Conservation (phyloP, 2,113 vertebrate species). For the Mus spicilegus region DNA sequence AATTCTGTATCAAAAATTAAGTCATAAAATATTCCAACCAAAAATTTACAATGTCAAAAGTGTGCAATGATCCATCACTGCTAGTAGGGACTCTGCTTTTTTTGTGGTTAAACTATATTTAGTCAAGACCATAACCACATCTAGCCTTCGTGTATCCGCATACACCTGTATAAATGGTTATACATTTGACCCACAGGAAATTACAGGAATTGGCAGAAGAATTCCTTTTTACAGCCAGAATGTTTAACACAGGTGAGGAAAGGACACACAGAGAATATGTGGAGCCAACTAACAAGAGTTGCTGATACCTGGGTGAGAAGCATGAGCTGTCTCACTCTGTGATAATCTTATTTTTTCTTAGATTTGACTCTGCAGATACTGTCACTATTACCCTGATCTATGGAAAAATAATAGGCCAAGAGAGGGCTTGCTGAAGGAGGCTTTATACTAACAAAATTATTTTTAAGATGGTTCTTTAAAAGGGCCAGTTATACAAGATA, state of each 20-base stretch:
- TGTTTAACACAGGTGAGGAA: background rate
- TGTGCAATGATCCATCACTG: background rate
- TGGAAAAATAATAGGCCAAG: background rate
- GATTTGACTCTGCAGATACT: background rate
- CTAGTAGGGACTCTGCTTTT: background rate
- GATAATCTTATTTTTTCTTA: background rate
- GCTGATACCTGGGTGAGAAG: background rate
- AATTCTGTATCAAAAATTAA: background rate
- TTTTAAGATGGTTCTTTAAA: background rate
- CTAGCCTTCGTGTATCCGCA: background rate
- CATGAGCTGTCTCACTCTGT: background rate
- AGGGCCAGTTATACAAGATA: background rate
- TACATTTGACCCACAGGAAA: background rate
- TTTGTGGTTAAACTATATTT: slow-evolving; percentile 14
- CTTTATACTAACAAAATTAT: background rate
- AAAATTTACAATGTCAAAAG: background rate
- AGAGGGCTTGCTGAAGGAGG: background rate
- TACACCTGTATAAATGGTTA: background rate
- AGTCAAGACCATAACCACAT: background rate
- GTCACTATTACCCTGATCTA: background rate
- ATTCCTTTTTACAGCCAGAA: background rate
- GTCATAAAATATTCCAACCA: background rate
- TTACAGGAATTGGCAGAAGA: background rate
- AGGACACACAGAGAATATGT: background rate
- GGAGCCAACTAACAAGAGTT: background rate